Base-by-base conservation (phyloP, 2,113 vertebrate genomes). In the Anoplopoma fimbria region DNA sequence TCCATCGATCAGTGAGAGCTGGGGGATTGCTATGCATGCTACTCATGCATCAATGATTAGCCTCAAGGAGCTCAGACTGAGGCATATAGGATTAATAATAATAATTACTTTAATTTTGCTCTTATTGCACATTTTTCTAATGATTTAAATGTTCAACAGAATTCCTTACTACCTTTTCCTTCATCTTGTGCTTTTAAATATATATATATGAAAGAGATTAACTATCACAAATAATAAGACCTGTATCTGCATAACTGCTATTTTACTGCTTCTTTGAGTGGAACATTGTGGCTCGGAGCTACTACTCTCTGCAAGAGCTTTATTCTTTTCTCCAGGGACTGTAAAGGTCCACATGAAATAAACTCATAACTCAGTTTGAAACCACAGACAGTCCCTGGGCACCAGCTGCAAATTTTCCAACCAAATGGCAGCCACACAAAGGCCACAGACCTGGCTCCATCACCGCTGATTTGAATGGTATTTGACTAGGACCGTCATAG, bases 381-480 rank as follows among this genome's bases (percentile, higher is more conserved):
- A 72, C 9, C 23, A 0, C 81, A 61, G 75, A 51, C 55, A 23
- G 31, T 77, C 74, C 29, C 29, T 58, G 21, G 49, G 63, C 40
- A 38, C 75, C 5, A 36, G 69, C 61, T 61, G 68, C 79, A 78
- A 45, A 87, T 87, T 69, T 82, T 45, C 34, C 62, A 65, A 49
- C 81, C 81, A 88, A 86, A 86, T 70, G 61, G 45, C 55, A 67
- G 70, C 40, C 31, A 49, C 71, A 76, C 75, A 83, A 73, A 86
- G 63, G 71, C 70, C 71, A 82, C 69, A 83, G 70, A 61, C 53
- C 70, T 36, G 81, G 60, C 77, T 58, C 71, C 71, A 45, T 55
- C 55, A 25, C 69, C 14, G 0, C 81, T 69, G 63, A 88, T 91
- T 91, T 88, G 83, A 88, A 87, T 91, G 49, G n/a, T 47, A 83